Evolutionary conservation across 2,888 invertebrate species (phyloP).

Genomic region (Anagyrus pseudococci): DNA sequence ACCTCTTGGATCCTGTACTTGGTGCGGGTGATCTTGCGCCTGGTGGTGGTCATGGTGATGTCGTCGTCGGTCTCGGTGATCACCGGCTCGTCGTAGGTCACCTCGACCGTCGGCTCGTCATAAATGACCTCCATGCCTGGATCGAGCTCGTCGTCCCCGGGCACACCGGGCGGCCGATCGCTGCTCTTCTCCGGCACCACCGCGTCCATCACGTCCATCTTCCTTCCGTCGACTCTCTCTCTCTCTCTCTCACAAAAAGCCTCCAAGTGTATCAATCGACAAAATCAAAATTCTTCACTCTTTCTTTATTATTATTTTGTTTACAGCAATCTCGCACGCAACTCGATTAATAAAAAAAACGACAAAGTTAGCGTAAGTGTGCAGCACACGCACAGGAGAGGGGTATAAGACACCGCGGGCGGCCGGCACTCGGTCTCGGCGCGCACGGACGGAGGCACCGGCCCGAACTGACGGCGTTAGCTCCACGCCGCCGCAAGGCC

Average conservation of each 20-base stretch:
- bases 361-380: neutral
- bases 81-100: conserved; percentile 51
- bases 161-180: conserved; percentile 27
- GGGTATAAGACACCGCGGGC: too few relatives aligned
- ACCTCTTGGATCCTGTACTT: conserved; percentile 61
- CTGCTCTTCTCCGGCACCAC: conserved; percentile 42
- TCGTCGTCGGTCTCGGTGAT: conserved; percentile 59
- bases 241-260: too few relatives aligned
- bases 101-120: conserved; percentile 46
- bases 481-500: neutral
- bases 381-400: too few relatives aligned
- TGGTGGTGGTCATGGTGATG: conserved; percentile 60
- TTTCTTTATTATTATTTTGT: too few relatives aligned
- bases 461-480: neutral
- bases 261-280: too few relatives aligned
- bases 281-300: too few relatives aligned
- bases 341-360: neutral
- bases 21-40: conserved; percentile 57
- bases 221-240: too few relatives aligned
- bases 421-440: too few relatives aligned
- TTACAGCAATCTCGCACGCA: too few relatives aligned
- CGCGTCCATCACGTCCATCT: conserved; percentile 58
- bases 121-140: conserved; percentile 39
- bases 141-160: conserved; percentile 32
- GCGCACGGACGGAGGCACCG: neutral